These are phyloP conservation scores for Lomographa bimaculata DNA, from an alignment of 2,888 invertebrate species.

Conservation along the genomic window DNA sequence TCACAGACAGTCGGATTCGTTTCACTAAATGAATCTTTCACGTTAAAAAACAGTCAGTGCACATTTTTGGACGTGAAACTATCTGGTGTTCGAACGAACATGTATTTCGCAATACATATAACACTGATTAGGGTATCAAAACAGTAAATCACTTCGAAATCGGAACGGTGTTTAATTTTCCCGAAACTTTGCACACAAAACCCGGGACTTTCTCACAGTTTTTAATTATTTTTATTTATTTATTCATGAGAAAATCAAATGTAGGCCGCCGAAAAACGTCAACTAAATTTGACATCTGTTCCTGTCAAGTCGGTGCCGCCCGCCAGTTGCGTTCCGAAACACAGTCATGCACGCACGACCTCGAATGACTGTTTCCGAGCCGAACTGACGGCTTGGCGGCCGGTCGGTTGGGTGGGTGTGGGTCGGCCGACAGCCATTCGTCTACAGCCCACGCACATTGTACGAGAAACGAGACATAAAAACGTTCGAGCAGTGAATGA, in stretches of 20 bases:
- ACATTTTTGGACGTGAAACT: conserved; percentile 39
- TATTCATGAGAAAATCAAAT: conserved; percentile 10
- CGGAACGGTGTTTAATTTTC: conserved; percentile 2
- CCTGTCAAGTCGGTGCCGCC: conserved; percentile 13
- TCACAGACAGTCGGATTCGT: conserved; percentile 27
- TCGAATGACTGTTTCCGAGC: conserved; percentile 59
- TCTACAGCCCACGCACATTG: conserved; percentile 4
- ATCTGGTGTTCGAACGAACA: conserved; percentile 27
- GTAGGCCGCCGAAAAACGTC: conserved; percentile 41
- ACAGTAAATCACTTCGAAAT: conserved; percentile 22
- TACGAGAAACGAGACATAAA: conserved; percentile 29
- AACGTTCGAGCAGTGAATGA: conserved; percentile 5
- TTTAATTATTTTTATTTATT: conserved; percentile 15
- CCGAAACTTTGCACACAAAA: conserved; percentile 1
- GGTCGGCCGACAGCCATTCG: background rate
- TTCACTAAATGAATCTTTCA: conserved; percentile 20
- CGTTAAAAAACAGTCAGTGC: conserved; percentile 13
- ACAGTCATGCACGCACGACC: conserved; percentile 52
- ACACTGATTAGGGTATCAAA: conserved; percentile 29
- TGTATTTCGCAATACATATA: conserved; percentile 22
- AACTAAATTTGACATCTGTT: conserved; percentile 55
- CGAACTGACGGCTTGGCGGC: conserved; percentile 56
- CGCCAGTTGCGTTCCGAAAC: conserved; percentile 47
- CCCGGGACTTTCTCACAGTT: conserved; percentile 9
- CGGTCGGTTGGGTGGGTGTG: conserved; percentile 20